Evolutionary conservation across 2,888 invertebrate genomes (phyloP), one percentile per base, ranked within the genome.

Genomic region (Limnephilus auricula): DNA sequence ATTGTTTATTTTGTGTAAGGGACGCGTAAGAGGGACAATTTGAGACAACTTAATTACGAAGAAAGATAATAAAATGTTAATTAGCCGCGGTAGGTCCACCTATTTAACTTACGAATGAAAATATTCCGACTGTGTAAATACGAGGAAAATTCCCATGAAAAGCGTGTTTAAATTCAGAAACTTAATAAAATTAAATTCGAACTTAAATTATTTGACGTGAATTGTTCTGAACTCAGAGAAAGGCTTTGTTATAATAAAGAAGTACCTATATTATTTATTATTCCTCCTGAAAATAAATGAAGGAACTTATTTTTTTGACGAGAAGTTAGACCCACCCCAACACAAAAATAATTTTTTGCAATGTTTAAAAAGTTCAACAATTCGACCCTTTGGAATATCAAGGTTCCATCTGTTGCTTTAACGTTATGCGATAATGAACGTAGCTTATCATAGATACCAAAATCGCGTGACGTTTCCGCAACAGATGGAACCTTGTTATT

Each of bases 131-230:
- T 32, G n/a, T 82, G 82, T 82, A 82, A 82, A 82, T 34, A 82
- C 15, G 15, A n/a, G 9, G 82, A 0, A 82, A 65, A 37, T 31
- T 82, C 32, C 34, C 82, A 32, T 34, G 34, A 18, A 82, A 85
- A 85, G 40, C 30, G 85, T 85, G 45, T 30, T 37, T 37, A 32
- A 32, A 32, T 32, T 32, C 32, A 10, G 25, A 34, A 82, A 82
- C 34, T 82, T 82, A 18, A 82, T 37, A 15, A 45, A 85, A 85
- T 40, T 25, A 85, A 6, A 45, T 40, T 12, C 40, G n/a, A 25
- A 45, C 85, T 40, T n/a, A 34, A 85, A 40, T n/a, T 85, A 85
- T 85, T 85, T 30, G 30, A 85, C 45, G n/a, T 85, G 45, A 85
- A 82, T 82, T 82, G 32, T 82, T 82, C 34, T 82, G 82, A 82